Base-by-base conservation (phyloP, 2,797 vertebrate species). In the Arnoldichthys spilopterus region DNA sequence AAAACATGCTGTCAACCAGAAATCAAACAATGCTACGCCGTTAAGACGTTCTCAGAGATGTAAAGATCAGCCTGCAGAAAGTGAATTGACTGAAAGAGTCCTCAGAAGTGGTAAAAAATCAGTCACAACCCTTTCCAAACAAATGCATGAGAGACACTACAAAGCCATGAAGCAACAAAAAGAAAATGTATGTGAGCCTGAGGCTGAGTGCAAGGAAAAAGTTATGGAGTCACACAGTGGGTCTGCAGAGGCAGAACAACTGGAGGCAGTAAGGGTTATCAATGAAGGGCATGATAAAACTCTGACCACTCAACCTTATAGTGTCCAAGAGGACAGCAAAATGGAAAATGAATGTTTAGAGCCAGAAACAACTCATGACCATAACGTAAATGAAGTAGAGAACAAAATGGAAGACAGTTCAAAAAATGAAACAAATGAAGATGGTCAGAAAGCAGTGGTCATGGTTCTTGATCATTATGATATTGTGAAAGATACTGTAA, bases 11-110 rank as follows among this genome's bases (percentile, higher is more conserved):
- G 66, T 16, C n/a, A 70, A 24, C 24, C 4, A 6, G 71, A 71
- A n/a, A 71, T 70, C 51, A 51, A 43, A 81, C 20, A 24, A 64
- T 12, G 8, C 45, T 70, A 53, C 12, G 37, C 40, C 76, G 13
- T 66, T 37, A 59, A 74, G 66, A 30, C 63, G 7, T 34, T 70
- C 68, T 62, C 8, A 37, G 18, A 73, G 66, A 73, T 13, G 34
- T 20, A 12, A 40, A 24, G 59, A 75, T 68, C 53, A 76, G 72
- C 43, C 72, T 30, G 58, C 28, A 71, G 64, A 54, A 74, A 24
- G 13, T 37, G 11, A 34, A 30, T 18, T 66, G 26, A 32, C 32
- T 30, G 16, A 37, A 77, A 70, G 67, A 13, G 40, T 51, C 51
- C 54, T 69, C 66, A 53, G 24, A 72, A 67, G 75, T 51, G 58